These are phyloP conservation scores for Aptenodytes patagonicus DNA, from an alignment of 2,113 vertebrate genomes.

Conservation along the genomic window DNA sequence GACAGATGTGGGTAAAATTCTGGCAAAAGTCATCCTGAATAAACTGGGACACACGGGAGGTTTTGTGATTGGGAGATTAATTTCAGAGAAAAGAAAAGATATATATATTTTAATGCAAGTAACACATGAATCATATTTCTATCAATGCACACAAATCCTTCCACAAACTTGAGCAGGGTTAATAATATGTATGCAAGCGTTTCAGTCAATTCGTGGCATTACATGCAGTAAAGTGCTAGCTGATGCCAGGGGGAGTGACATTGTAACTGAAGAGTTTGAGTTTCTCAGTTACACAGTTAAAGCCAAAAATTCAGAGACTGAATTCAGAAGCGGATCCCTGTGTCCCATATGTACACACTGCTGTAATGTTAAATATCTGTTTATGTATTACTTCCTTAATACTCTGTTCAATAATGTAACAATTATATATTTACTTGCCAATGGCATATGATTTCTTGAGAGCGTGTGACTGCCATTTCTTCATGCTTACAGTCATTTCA, in stretches of 20 bases:
- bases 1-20: background rate
- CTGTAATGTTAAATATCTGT: background rate
- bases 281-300: background rate
- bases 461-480: background rate
- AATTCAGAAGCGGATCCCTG: background rate
- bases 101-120: background rate
- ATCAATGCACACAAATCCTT: background rate
- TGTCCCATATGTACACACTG: rapidly evolving
- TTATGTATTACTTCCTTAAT: background rate
- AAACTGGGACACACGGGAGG: background rate
- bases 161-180: background rate
- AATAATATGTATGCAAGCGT: background rate
- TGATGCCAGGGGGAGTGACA: background rate
- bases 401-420: background rate
- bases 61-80: background rate
- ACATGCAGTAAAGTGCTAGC: background rate
- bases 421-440: background rate
- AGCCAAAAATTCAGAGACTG: background rate
- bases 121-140: background rate
- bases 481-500: background rate
- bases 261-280: background rate
- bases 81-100: background rate
- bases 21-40: background rate
- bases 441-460: background rate
- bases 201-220: background rate